Conservation (phyloP, 2,113 vertebrate genomes). For the Myotis lucifugus region DNA sequence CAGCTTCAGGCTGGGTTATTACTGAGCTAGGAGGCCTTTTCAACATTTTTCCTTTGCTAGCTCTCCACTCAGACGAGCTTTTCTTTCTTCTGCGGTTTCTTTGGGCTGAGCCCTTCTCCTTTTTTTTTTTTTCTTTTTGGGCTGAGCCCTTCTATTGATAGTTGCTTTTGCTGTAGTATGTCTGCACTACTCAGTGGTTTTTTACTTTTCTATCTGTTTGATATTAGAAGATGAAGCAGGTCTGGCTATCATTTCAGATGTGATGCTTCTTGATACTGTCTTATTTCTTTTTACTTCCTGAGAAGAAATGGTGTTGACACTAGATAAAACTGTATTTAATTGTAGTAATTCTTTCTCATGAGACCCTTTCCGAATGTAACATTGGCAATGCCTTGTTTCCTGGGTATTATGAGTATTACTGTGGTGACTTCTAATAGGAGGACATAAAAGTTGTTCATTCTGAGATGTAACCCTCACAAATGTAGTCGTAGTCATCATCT, state of each 20-base stretch:
- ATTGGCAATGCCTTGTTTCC: conserved; percentile 50
- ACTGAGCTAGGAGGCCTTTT: conserved; percentile 82
- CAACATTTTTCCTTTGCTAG: conserved; percentile 87
- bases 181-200: conserved; percentile 34
- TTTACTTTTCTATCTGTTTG: conserved; percentile 43
- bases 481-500: no score
- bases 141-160: conserved; percentile 51
- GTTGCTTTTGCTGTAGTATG: conserved; percentile 50
- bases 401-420: no score
- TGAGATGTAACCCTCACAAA: no score
- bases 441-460: no score
- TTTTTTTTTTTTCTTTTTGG: no score
- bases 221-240: background rate
- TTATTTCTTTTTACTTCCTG: no score
- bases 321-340: background rate
- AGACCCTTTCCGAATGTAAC: conserved; percentile 38
- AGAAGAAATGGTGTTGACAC: no score
- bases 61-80: conserved; percentile 86
- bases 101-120: conserved; percentile 76
- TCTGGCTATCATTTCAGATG: background rate
- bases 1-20: conserved; percentile 40
- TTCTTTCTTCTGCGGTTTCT: conserved; percentile 87
- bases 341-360: conserved; percentile 32
- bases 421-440: no score
- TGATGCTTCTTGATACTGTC: no score